Conservation (phyloP, 2,113 vertebrate species). For the Capreolus pygargus region DNA sequence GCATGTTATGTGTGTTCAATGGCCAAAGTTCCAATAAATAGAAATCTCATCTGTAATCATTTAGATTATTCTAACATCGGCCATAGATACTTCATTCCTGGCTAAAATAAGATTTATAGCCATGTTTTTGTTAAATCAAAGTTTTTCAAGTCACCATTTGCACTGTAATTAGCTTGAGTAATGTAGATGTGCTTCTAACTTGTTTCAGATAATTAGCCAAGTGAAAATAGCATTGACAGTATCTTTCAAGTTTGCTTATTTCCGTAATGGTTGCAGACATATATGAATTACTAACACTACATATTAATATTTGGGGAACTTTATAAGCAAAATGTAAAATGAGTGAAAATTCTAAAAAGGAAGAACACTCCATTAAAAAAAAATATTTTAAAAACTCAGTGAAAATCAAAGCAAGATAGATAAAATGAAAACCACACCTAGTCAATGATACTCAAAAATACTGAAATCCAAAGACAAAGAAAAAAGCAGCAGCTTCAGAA, state of each 20-base stretch:
- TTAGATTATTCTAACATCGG: neutral
- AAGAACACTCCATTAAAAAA: neutral
- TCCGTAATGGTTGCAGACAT: neutral
- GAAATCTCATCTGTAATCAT: neutral
- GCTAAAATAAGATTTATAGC: neutral
- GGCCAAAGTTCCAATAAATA: neutral
- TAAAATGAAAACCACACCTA: neutral
- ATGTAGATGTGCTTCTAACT: neutral
- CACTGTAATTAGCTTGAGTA: neutral
- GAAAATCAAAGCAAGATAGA: neutral
- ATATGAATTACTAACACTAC: neutral
- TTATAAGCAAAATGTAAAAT: neutral
- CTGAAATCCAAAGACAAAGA: neutral
- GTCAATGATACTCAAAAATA: neutral
- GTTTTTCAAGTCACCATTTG: neutral
- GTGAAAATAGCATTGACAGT: neutral
- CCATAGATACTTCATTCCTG: neutral
- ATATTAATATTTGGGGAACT: neutral
- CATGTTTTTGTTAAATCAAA: neutral
- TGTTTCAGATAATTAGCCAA: neutral
- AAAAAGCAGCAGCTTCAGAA: neutral
- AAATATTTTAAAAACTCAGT: neutral
- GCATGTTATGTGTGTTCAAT: neutral
- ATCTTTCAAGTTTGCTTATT: neutral
- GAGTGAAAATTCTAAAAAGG: neutral